Base-by-base conservation (phyloP, 2,888 invertebrate genomes). In the Phaonia tiefii region DNA sequence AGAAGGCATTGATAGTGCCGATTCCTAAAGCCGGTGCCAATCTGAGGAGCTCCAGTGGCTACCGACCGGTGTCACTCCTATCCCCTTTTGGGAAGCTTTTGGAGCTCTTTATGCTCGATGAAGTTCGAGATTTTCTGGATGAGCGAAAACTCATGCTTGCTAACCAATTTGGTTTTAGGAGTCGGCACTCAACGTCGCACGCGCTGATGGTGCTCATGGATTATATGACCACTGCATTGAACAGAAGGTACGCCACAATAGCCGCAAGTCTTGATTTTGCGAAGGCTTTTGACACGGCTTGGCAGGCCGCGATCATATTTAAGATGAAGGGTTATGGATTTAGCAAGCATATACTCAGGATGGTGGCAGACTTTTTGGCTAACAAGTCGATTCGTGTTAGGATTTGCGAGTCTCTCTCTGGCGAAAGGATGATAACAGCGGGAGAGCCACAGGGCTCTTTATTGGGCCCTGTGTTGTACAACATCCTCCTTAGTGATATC, bases 41-140 rank as follows among this genome's bases (percentile, higher is more conserved):
- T 20, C 37, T 60, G 1, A 8, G 37, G 1, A 20, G 39, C 2
- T 17, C 39, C 5, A 20, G 1, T 17, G 1, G 1, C 10, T 20
- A 22, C 20, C 17, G 22, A 22, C 20, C 51, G 7, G 5, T 22
- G 17, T 74, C 74, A 1, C 46, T 66, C 0, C 15, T 73, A 10
- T 66, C 73, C 4, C 39, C 65, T 0, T 66, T 73, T 54, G 65
- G 65, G 0, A 73, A 73, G 13, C 13, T 73, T 7, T 13, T 66
- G 0, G 65, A 73, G 11, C 17, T 26, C 11, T 72, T 72, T 49
- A 11, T 72, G 0, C 7, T 60, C 1, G 20, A 46, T 1, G 13
- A 1, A 22, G 37, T 60, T 2, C 42, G 20, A 11, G 4, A 49
- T 1, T 44, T 7, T 15, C n/a, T 49, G 7, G 49, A 7, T 15